Percentiles rank a stretch among this genome's conserved stretches.
phyloP scores from a whole-genome alignment of 2,888 invertebrate genomes.

The Cephus rjabovi region DNA sequence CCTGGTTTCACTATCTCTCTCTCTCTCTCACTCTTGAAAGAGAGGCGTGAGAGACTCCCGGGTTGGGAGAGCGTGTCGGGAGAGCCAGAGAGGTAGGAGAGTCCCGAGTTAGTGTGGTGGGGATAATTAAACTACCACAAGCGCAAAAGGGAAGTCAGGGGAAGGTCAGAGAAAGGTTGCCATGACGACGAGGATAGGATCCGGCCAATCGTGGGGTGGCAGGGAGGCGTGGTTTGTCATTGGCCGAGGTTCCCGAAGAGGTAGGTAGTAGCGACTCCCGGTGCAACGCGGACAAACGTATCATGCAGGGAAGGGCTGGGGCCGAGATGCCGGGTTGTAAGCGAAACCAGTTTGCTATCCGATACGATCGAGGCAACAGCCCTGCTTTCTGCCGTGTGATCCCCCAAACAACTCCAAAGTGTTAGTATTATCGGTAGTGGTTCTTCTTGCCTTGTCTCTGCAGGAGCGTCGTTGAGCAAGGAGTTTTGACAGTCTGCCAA shows the following conservation, averaged over 20 bases:
- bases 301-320: conserved; percentile 66
- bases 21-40: not conserved
- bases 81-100: conserved; percentile 1
- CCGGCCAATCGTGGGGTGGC: conserved; percentile 69
- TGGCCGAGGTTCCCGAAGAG: conserved; percentile 42
- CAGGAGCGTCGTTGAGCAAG: not conserved
- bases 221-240: conserved; percentile 65
- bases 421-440: not conserved
- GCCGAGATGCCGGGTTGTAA: conserved; percentile 66
- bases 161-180: conserved; percentile 61
- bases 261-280: conserved; percentile 46
- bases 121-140: conserved; percentile 61
- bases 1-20: conserved; percentile 10
- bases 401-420: conserved; percentile 14
- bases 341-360: conserved; percentile 67
- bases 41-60: not conserved
- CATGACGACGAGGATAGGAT: conserved; percentile 70
- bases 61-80: conserved; percentile 13
- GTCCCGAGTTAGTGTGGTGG: conserved; percentile 28
- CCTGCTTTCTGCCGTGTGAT: conserved; percentile 40
- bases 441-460: not conserved
- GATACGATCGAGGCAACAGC: conserved; percentile 66
- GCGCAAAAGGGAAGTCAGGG: conserved; percentile 28
- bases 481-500: not conserved
- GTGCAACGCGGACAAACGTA: conserved; percentile 63